Conservation (phyloP, 2,888 invertebrate genomes). For the Chouioia cunea region DNA sequence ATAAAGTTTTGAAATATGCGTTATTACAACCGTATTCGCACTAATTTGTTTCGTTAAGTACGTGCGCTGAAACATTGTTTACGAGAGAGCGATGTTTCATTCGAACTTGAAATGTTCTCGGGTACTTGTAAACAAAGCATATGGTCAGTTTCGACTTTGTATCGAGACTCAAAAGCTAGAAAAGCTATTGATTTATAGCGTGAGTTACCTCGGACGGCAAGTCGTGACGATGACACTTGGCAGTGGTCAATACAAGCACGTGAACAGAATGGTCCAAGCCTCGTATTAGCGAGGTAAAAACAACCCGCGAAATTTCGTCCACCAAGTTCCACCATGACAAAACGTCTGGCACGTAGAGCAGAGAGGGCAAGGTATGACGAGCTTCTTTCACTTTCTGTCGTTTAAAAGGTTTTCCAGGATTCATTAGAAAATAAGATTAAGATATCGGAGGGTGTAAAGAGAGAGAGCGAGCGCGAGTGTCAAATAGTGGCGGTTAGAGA, state of each 20-base stretch:
- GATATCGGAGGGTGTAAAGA: no score
- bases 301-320: constrained; percentile 63
- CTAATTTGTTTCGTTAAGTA: no score
- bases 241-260: constrained; percentile 62
- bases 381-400: constrained; percentile 83
- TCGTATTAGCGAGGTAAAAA: constrained; percentile 62
- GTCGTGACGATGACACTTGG: constrained; percentile 53
- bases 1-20: no score
- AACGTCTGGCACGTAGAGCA: constrained; percentile 64
- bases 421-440: no score
- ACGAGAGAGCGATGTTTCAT: no score
- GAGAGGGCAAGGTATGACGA: constrained; percentile 75
- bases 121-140: no score
- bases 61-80: no score
- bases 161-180: constrained; percentile 1
- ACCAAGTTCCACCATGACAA: constrained; percentile 65
- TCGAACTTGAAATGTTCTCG: no score
- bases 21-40: no score
- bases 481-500: no score
- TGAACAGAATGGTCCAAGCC: constrained; percentile 62
- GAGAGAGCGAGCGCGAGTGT: no score
- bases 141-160: not conserved
- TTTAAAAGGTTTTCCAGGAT: constrained; percentile 20
- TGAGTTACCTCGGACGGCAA: constrained; percentile 59
- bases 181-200: not conserved